Conservation (phyloP, 2,888 invertebrate species). For the Papilio elwesi region DNA sequence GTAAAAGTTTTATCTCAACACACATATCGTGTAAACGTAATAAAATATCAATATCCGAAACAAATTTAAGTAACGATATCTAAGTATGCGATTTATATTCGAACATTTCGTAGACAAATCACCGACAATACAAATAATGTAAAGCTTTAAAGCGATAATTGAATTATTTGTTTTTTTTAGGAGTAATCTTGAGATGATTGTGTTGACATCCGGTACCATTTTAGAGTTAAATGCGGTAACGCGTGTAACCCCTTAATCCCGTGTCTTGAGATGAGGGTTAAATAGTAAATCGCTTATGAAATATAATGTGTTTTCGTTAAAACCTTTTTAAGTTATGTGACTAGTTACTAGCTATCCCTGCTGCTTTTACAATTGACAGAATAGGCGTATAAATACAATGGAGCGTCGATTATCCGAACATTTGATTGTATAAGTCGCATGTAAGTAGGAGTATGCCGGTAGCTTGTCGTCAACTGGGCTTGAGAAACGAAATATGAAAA, state of each 20-base stretch:
- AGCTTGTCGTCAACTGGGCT: too few relatives aligned
- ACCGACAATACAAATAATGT: not conserved
- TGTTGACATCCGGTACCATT: slow-evolving; percentile 67
- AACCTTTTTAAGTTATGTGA: too few relatives aligned
- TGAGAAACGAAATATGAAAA: too few relatives aligned
- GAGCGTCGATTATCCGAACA: too few relatives aligned
- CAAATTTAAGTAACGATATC: not conserved
- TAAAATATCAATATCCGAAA: slow-evolving; percentile 3
- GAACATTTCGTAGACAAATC: not conserved
- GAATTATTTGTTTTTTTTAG: slow-evolving; percentile 31
- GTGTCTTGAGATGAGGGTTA: slow-evolving; percentile 71
- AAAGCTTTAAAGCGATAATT: not conserved
- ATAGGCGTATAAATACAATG: too few relatives aligned
- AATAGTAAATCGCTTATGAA: slow-evolving; percentile 47
- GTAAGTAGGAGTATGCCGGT: too few relatives aligned
- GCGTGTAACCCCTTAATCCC: slow-evolving; percentile 65
- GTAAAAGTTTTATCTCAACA: not conserved
- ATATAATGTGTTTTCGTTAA: slow-evolving; percentile 3
- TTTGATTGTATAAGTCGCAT: too few relatives aligned
- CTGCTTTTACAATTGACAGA: too few relatives aligned
- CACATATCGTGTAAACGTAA: not conserved
- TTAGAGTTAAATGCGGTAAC: slow-evolving; percentile 71
- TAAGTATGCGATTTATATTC: not conserved
- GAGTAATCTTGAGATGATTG: slow-evolving; percentile 35
- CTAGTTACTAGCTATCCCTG: too few relatives aligned